Evolutionary conservation across 1,140 invertebrate genomes (phyloP), one percentile per base, ranked within the genome.

Genomic region (Bombus waltoni): DNA sequence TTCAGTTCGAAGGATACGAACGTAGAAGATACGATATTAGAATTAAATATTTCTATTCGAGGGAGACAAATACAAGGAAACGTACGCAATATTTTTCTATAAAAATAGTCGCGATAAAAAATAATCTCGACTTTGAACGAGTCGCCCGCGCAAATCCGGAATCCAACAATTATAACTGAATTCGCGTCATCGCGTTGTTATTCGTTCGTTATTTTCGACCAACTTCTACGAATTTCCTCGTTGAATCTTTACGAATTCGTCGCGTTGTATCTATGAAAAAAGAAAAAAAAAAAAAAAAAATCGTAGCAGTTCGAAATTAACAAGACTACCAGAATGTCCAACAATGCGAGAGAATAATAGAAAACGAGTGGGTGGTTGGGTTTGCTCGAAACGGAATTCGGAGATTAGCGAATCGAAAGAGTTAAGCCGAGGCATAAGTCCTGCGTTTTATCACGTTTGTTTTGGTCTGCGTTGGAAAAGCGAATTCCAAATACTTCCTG

Each of bases 391-490:
- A 74, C 72, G 8, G n/a, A 35, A 38, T 75, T 57, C 44, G 3
- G 32, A 35, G 73, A 75, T 75, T 53, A 53, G 22, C 32, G n/a
- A 25, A 75, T 28, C 47, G 42, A 13, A 40, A 25, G 32, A 28
- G 44, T 53, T 75, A 75, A 76, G 35, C 74, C 35, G 13, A 13
- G 47, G 42, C 8, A 10, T 59, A 59, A 76, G 74, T 76, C 38
- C 25, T 15, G 35, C 18, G 74, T 44, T 76, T 76, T 76, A 76
- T 59, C 47, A 38, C 74, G 38, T 57, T 76, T 76, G 47, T 22
- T 18, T 10, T 35, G 47, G 2, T 10, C 3, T 1, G 1, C n/a
- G 32, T 32, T 28, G 13, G 25, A 76, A 57, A 38, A 57, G 11
- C 74, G 25, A 62, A 62, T 18, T 66, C 15, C n/a, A 18, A 32